phyloP scores from a whole-genome alignment of 2,888 invertebrate genomes.

The Zygogramma bicolorata region DNA sequence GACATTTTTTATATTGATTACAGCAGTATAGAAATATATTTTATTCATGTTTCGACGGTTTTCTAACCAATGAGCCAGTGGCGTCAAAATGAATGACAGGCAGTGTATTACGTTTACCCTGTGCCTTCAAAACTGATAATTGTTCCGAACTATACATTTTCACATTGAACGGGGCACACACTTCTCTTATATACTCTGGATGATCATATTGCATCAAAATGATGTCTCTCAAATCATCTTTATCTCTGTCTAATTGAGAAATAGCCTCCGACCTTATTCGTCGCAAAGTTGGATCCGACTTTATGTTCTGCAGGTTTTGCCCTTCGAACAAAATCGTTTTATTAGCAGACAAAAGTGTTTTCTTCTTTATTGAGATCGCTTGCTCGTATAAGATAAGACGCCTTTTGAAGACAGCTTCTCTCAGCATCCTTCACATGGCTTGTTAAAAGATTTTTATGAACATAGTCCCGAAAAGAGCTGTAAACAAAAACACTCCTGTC shows the following conservation, averaged over 20 bases:
- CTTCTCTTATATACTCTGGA: conserved; percentile 43
- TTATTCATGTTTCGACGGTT: too few relatives aligned
- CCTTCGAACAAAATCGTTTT: neutral
- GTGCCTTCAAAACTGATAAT: conserved; percentile 21
- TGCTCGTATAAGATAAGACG: neutral
- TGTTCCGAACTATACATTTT: conserved; percentile 42
- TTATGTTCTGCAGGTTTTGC: conserved; percentile 29
- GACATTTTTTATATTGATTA: conserved; percentile 11
- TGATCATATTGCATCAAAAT: conserved; percentile 37
- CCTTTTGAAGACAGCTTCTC: neutral
- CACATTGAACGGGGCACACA: conserved; percentile 39
- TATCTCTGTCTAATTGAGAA: conserved; percentile 15
- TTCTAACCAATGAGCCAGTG: conserved; percentile 37
- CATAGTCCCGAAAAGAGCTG: too few relatives aligned
- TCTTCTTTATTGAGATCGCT: conserved; percentile 21
- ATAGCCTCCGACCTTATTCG: conserved; percentile 38
- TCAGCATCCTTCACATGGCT: neutral
- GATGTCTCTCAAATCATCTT: conserved; percentile 30
- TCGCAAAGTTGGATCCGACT: conserved; percentile 33
- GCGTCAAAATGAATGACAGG: conserved; percentile 45
- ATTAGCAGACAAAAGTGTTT: neutral
- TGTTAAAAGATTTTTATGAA: neutral
- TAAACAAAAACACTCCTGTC: neutral
- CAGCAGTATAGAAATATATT: conserved; percentile 39
- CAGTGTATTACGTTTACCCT: conserved; percentile 3